Percentiles rank a stretch among this genome's conserved stretches.
phyloP scores from a whole-genome alignment of 2,113 vertebrate species.

The Neotoma lepida region DNA sequence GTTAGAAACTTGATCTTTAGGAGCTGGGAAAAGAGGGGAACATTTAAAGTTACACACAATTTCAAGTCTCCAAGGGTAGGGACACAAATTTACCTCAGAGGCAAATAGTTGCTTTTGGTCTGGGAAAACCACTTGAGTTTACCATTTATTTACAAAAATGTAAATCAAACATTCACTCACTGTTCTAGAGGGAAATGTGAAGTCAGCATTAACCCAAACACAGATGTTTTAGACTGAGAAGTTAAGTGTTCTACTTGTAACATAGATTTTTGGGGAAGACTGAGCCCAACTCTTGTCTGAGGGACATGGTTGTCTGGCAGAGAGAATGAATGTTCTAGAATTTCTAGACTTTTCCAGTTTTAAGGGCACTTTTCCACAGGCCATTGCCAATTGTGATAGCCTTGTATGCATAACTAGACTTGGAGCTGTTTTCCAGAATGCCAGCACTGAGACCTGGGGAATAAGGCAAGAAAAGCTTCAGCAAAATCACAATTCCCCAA shows the following conservation, averaged over 20 bases:
- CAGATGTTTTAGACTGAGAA: constrained; percentile 69
- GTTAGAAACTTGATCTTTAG: constrained; percentile 82
- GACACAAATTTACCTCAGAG: constrained; percentile 73
- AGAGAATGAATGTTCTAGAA: not conserved
- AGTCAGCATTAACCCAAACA: constrained; percentile 63
- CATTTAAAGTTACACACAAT: constrained; percentile 72
- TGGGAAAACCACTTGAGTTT: constrained; percentile 78
- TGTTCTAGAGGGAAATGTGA: constrained; percentile 73
- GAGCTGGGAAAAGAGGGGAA: constrained; percentile 76
- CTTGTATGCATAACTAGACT: not conserved
- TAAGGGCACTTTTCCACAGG: not conserved
- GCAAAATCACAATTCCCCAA: not conserved
- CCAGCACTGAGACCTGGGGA: not conserved
- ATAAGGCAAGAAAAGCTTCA: not conserved
- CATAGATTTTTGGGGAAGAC: constrained; percentile 62
- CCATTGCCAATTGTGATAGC: not conserved
- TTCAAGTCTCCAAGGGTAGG: constrained; percentile 73
- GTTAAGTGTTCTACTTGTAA: constrained; percentile 71
- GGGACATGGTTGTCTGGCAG: not conserved
- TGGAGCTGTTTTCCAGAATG: constrained; percentile 9
- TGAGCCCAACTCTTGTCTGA: constrained; percentile 55
- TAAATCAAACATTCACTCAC: constrained; percentile 77
- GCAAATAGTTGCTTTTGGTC: constrained; percentile 76
- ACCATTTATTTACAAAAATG: constrained; percentile 77
- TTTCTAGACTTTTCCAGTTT: constrained; percentile 2